phyloP scores from a whole-genome alignment of 2,888 invertebrate species.

The Epicampocera succincta region DNA sequence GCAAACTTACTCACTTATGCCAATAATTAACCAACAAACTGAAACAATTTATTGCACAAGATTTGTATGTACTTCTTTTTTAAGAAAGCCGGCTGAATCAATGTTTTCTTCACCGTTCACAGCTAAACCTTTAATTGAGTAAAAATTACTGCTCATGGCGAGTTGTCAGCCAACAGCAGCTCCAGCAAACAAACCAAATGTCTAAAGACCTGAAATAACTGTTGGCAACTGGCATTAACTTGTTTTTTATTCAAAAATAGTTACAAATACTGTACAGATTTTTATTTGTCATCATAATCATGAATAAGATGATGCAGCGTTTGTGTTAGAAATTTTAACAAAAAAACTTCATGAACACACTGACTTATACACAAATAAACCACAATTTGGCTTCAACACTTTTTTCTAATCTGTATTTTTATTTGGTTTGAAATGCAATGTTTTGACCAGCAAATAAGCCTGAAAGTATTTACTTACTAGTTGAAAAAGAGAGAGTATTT shows the following conservation, averaged over 20 bases:
- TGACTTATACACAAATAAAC: neutral
- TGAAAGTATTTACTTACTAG: too few species aligned
- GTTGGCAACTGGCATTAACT: too few species aligned
- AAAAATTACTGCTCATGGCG: neutral
- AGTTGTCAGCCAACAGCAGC: too few species aligned
- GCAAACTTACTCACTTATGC: too few species aligned
- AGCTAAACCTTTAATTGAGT: slow-evolving; percentile 36
- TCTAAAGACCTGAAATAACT: neutral
- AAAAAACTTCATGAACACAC: slow-evolving; percentile 2
- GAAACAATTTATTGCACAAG: too few species aligned
- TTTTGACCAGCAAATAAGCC: slow-evolving; percentile 1
- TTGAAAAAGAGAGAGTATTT: slow-evolving; percentile 43
- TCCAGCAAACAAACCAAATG: too few species aligned
- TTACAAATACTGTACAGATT: too few species aligned
- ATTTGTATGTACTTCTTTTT: too few species aligned
- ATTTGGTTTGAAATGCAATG: neutral
- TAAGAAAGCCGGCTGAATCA: too few species aligned
- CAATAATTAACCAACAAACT: too few species aligned
- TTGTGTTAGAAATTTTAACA: slow-evolving; percentile 9
- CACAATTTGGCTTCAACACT: neutral
- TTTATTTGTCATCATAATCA: neutral
- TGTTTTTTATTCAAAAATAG: too few species aligned
- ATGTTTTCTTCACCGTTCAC: slow-evolving; percentile 6
- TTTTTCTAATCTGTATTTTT: neutral
- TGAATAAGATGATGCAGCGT: neutral